Base-by-base conservation (phyloP, 1,140 invertebrate species). In the Hyles euphorbiae region DNA sequence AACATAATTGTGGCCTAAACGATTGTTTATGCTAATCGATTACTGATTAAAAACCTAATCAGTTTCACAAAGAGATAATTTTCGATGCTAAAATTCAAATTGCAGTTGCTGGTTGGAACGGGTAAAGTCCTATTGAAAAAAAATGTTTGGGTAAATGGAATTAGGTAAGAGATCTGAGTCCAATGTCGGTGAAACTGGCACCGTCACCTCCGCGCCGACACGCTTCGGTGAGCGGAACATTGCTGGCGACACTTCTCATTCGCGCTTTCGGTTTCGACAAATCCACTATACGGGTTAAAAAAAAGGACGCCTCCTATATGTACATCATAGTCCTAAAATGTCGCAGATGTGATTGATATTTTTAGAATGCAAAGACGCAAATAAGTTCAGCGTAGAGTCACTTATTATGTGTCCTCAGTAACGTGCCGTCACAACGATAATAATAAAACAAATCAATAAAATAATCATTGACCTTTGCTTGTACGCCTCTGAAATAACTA, bases 161-260 rank as follows among this genome's bases (percentile, higher is more conserved):
- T 87, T 84, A 84, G 75, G 82, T 83, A 87, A 87, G 69, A 68
- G 56, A 71, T 65, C 51, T 55, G 67, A 70, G 70, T 54, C 76
- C 84, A 87, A 87, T 87, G 84, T 75, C 82, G 74, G 82, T 79
- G 81, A 84, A 83, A 87, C 73, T 57, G 62, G 34, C 56, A 65
- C 59, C 49, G 58, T 60, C 60, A 61, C 64, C 65, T 61, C 61
- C 58, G 53, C 68, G 66, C 66, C 59, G 83, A 40, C 68, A 79
- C 73, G 84, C 74, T 87, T 67, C 67, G 65, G 69, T 69, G 77
- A 79, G 74, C 80, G 75, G 71, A 83, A 84, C 76, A 84, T 86
- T 81, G 78, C 71, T 82, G 68, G 67, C 75, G 79, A 77, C 82
- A 78, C 70, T 61, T 72, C 60, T 72, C 61, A 63, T 68, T 68